Evolutionary conservation across 1,140 invertebrate genomes (phyloP).

Genomic region (Diabrotica undecimpunctata): DNA sequence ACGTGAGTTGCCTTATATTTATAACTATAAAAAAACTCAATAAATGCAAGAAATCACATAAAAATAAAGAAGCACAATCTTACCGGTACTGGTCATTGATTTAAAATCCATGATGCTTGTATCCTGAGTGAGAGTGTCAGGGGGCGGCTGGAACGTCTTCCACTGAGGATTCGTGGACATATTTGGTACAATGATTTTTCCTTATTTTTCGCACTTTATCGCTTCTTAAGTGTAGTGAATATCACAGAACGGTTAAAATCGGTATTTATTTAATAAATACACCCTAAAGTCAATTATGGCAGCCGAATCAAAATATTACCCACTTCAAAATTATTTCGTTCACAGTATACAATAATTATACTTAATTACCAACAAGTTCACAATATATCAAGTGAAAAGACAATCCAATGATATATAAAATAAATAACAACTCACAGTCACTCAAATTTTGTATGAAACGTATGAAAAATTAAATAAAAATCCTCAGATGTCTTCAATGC

Average conservation of each 20-base stretch:
- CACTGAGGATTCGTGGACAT: conserved; percentile 89
- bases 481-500: conserved; percentile 90
- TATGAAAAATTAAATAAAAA: conserved; percentile 52
- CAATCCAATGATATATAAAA: conserved; percentile 35
- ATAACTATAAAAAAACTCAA: too few relatives aligned
- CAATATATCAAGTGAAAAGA: conserved; percentile 34
- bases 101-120: conserved; percentile 71
- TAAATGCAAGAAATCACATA: too few relatives aligned
- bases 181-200: conserved; percentile 34
- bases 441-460: conserved; percentile 44
- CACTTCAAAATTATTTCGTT: conserved; percentile 32
- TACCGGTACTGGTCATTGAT: conserved; percentile 58
- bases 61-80: conserved; percentile 15
- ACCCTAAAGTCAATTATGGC: conserved; percentile 43
- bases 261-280: conserved; percentile 39
- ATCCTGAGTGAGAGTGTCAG: conserved; percentile 66
- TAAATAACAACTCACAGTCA: conserved; percentile 43
- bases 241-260: conserved; percentile 51
- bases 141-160: conserved; percentile 87
- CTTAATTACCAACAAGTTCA: conserved; percentile 28
- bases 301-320: conserved; percentile 36
- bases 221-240: conserved; percentile 51
- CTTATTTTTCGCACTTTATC: conserved; percentile 34
- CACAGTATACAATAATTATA: conserved; percentile 32
- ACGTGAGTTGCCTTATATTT: too few relatives aligned